Base-by-base conservation (phyloP, 2,113 vertebrate species). In the Scophthalmus maximus region DNA sequence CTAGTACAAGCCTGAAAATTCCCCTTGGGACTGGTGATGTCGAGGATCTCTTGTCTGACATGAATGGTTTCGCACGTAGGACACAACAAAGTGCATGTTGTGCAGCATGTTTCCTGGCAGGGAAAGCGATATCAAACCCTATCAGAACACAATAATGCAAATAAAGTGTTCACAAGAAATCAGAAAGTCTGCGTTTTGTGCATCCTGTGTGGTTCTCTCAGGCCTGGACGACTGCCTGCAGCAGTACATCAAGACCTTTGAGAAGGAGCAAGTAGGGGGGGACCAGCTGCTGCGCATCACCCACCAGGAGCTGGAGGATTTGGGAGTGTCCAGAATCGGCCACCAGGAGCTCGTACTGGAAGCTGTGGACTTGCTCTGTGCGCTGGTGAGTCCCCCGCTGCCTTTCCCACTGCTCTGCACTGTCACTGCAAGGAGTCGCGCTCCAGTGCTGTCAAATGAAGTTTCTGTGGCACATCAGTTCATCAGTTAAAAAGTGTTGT, bases 191-290 rank as follows among this genome's bases (percentile, higher is more conserved):
- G 9, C 32, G 75, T 60, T 64, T 53, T 49, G 29, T 72, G 56
- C 15, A 0, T 68, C 6, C 57, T 65, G 20, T 78, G 56, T 79
- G 62, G 18, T 56, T 79, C 61, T 47, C 73, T 12, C 82, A 94
- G 93, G 93, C 51, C 81, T 94, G 87, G 93, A 94, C 23, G 93
- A 94, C 84, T 94, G 93, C 88, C 90, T 94, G 76, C 93, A 91
- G 88, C 93, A 94, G 89, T 94, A 94, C 87, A 94, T 93, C 83
- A 92, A 93, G 77, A 94, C 91, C 53, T 94, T 94, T 53, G 93
- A 94, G 83, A 91, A 89, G 76, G 93, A 94, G 84, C 93, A 93
- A 74, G 92, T 94, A 0, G 92, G 91, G 27, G 93, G 93, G 6
- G 93, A 94, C 80, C 93, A 94, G 87, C 88, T 94, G 69, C 85